Percentiles rank a stretch among this genome's conserved stretches.
phyloP scores from a whole-genome alignment of 1,140 invertebrate species.

The Oppia nitens region DNA sequence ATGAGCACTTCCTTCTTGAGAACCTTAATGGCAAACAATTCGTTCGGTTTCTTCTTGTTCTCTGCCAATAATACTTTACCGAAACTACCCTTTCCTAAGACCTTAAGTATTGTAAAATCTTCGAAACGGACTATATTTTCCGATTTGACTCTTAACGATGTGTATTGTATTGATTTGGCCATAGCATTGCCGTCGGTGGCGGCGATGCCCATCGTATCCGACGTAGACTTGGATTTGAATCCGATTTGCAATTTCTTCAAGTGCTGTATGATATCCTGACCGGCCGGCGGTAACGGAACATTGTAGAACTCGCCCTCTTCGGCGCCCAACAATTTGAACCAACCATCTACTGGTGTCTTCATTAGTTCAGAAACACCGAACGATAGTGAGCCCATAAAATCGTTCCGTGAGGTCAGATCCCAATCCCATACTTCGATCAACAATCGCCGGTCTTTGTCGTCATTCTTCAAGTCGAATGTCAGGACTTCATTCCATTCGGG shows the following conservation, averaged over 20 bases:
- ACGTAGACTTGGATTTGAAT: not conserved
- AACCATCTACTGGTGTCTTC: slow-evolving; percentile 72
- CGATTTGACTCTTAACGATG: not conserved
- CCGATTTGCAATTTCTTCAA: slow-evolving; percentile 2
- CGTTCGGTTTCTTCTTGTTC: slow-evolving; percentile 81
- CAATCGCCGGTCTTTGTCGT: slow-evolving; percentile 87
- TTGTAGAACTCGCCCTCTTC: slow-evolving; percentile 99
- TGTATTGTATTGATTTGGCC: not conserved
- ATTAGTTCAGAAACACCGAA: slow-evolving; percentile 95
- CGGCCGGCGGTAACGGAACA: slow-evolving; percentile 84
- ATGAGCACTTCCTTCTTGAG: slow-evolving; percentile 99
- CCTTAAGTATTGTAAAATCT: slow-evolving; percentile 95
- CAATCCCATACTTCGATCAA: slow-evolving; percentile 97
- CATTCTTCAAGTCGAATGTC: slow-evolving; percentile 70
- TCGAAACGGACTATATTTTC: not conserved
- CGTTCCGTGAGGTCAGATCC: slow-evolving; percentile 95
- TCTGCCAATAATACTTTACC: slow-evolving; percentile 92
- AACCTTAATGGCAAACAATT: slow-evolving; percentile 97
- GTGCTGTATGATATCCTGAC: slow-evolving; percentile 52
- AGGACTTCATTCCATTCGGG: slow-evolving; percentile 95
- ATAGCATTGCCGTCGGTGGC: not conserved
- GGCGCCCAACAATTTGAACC: slow-evolving; percentile 93
- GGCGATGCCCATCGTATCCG: not conserved
- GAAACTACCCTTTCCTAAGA: slow-evolving; percentile 90
- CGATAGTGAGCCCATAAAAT: slow-evolving; percentile 97